Evolutionary conservation across 2,113 vertebrate genomes (phyloP), one percentile per base, ranked within the genome.

Genomic region (Capra hircus): DNA sequence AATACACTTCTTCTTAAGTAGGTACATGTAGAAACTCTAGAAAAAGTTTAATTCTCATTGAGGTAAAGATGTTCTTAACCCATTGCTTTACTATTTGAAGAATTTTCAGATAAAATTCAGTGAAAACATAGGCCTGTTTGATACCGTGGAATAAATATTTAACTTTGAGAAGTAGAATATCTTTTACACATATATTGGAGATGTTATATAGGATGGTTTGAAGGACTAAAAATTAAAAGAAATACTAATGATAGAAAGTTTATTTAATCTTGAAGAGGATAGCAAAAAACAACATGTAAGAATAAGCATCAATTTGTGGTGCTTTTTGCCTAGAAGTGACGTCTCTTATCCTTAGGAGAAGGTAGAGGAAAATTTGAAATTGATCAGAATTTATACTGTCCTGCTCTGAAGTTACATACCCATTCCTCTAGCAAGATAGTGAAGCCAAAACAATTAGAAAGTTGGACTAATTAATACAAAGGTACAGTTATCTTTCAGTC

Each of bases 41-140:
- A 10, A 91, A 78, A 93, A 78, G 17, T 33, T n/a, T 82, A 78
- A 40, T 93, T 81, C 30, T 98, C 33, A 64, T 43, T 94, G 40
- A 89, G 4, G 64, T 28, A 82, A 59, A 30, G 43, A 21, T 27
- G 33, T 50, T 53, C 52, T 67, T 92, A 92, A 64, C 43, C n/a
- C 11, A 43, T 53, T 83, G 30, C 59, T 93, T 97, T 81, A 77
- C 43, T 93, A 7, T 59, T 53, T 83, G 89, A 87, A 90, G n/a
- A 96, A 33, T 45, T 96, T 71, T 81, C 57, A 88, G 33, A 23
- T 80, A 81, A 96, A 95, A 96, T 78, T 90, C 16, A 92, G 48
- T 85, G 84, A 90, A 77, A 57, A 71, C 21, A 81, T 71, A 78
- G 62, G 48, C n/a, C 52, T 92, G 12, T 87, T 95, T 90, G 60